Conservation (phyloP, 2,888 invertebrate genomes). For the Cataglyphis albicans region DNA sequence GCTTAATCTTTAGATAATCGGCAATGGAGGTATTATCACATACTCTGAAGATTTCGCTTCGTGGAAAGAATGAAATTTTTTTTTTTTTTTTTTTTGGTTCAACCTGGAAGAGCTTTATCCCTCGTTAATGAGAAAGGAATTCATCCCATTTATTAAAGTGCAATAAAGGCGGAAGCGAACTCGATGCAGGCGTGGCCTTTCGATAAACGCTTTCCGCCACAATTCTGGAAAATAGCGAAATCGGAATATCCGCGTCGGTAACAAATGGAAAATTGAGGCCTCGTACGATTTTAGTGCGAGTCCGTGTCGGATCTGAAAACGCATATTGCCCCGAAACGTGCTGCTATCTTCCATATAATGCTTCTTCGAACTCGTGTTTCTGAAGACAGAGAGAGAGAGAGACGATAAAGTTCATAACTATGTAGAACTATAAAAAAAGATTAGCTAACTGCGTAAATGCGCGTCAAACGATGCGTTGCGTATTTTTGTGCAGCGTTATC, state of each 20-base stretch:
- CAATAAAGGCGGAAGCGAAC: constrained; percentile 44
- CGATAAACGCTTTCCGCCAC: constrained; percentile 58
- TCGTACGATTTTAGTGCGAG: constrained; percentile 81
- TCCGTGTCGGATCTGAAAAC: constrained; percentile 74
- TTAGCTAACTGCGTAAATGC: background rate
- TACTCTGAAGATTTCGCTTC: background rate
- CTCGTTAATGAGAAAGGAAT: constrained; percentile 23
- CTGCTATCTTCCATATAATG: constrained; percentile 67
- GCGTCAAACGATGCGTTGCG: background rate
- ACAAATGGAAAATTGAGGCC: constrained; percentile 83
- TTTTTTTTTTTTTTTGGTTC: background rate
- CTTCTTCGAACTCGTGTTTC: constrained; percentile 80
- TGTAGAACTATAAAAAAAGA: constrained; percentile 6
- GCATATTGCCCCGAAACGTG: constrained; percentile 69
- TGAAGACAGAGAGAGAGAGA: constrained; percentile 54
- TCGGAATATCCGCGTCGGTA: constrained; percentile 48
- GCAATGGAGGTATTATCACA: background rate
- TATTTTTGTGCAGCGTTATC: background rate
- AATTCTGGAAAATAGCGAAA: constrained; percentile 67
- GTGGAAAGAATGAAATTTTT: background rate
- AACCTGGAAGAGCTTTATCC: background rate
- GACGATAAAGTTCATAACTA: constrained; percentile 73
- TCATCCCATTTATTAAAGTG: constrained; percentile 57
- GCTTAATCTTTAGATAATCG: constrained; percentile 5
- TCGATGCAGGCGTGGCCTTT: constrained; percentile 48